Percentiles rank a stretch among this genome's conserved stretches.
These are phyloP conservation scores for Pangasius sanitwongsei DNA, from an alignment of 2,797 vertebrate genomes.

Conservation along the genomic window DNA sequence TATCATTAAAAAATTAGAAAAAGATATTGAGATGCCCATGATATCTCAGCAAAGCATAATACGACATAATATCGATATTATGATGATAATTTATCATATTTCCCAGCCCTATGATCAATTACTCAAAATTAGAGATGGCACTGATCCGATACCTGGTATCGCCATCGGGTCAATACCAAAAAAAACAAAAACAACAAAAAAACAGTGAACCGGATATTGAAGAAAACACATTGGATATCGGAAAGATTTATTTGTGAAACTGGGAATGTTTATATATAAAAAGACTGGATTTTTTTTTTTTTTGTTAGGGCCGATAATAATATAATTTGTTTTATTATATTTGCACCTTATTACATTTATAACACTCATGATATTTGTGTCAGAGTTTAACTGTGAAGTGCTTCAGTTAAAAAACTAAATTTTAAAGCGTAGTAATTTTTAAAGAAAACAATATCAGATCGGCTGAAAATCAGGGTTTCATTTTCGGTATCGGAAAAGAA, in stretches of 20 bases:
- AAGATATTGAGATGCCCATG: no score
- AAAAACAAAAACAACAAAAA: neutral
- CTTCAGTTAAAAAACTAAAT: neutral
- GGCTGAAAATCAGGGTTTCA: neutral
- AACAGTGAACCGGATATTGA: neutral
- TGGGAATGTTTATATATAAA: neutral
- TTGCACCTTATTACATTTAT: neutral
- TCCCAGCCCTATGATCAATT: neutral
- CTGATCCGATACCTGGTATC: neutral
- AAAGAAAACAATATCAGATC: neutral
- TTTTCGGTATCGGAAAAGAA: neutral
- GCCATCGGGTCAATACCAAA: no score
- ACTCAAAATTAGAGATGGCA: neutral
- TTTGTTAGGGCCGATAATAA: neutral
- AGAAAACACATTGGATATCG: neutral
- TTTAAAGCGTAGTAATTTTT: neutral
- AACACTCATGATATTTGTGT: neutral
- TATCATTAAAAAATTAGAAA: no score
- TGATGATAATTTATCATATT: no score
- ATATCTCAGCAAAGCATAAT: neutral
- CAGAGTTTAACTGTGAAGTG: neutral
- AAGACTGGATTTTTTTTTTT: no score
- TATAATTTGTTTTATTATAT: no score
- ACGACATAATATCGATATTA: neutral
- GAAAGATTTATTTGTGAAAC: neutral